Percentiles rank a stretch among this genome's conserved stretches.
Evolutionary conservation across 2,888 invertebrate species (phyloP).

Genomic region (Vesta saturnalis): DNA sequence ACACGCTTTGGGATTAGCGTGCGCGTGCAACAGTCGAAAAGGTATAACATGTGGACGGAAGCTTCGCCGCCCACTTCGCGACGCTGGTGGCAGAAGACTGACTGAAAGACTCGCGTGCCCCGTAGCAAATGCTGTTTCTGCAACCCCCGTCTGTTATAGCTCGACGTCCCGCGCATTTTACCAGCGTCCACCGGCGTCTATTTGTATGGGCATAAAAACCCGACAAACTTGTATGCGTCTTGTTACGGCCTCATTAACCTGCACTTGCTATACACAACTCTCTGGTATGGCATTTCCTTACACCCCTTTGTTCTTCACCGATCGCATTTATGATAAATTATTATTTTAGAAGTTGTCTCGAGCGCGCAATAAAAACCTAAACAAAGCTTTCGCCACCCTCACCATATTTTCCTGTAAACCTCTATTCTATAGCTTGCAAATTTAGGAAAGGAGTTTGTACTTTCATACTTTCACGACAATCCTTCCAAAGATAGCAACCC

Average conservation of each 20-base stretch:
- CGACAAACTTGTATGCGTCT: slow-evolving; percentile 49
- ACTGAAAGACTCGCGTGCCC: slow-evolving; percentile 33
- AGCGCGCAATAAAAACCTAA: slow-evolving; percentile 52
- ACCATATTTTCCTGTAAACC: slow-evolving; percentile 26
- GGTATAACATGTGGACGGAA: slow-evolving; percentile 38
- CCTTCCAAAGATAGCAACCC: slow-evolving; percentile 27
- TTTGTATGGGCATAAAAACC: slow-evolving; percentile 45
- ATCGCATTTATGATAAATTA: slow-evolving; percentile 52
- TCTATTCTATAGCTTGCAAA: slow-evolving; percentile 22
- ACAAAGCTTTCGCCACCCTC: slow-evolving; percentile 43
- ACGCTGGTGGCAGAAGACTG: slow-evolving; percentile 27
- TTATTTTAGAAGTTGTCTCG: slow-evolving; percentile 50
- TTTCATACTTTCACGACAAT: slow-evolving; percentile 28
- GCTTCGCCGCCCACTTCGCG: slow-evolving; percentile 31
- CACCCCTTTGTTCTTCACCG: slow-evolving; percentile 45
- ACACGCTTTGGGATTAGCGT: slow-evolving; percentile 26
- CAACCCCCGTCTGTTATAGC: slow-evolving; percentile 41
- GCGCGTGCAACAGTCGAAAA: slow-evolving; percentile 28
- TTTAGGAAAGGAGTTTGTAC: slow-evolving; percentile 28
- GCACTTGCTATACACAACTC: slow-evolving; percentile 42
- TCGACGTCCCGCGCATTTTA: slow-evolving; percentile 49
- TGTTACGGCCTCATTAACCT: slow-evolving; percentile 51
- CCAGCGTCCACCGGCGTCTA: slow-evolving; percentile 49
- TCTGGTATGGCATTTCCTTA: slow-evolving; percentile 27
- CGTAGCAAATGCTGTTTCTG: slow-evolving; percentile 39